phyloP scores from a whole-genome alignment of 92 coral and sea anemone genomes.

The Palythoa heliodiscus region DNA sequence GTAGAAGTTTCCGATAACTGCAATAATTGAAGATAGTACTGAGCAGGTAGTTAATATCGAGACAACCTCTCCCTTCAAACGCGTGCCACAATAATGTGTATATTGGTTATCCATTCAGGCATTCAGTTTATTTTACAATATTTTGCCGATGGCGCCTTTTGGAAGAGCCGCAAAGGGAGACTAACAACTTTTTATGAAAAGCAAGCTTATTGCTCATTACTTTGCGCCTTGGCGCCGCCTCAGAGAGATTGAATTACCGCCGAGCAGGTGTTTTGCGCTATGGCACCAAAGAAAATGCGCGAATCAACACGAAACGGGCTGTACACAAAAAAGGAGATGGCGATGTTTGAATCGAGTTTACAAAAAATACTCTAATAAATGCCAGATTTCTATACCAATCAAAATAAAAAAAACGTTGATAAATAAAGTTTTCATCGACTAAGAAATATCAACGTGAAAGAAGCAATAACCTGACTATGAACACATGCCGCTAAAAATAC shows the following conservation, averaged over 20 bases:
- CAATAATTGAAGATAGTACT: not conserved
- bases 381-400: too few relatives aligned
- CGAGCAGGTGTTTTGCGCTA: not conserved
- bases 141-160: slow-evolving; percentile 36
- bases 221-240: slow-evolving; percentile 1
- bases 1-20: slow-evolving; percentile 12
- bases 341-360: too few relatives aligned
- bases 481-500: too few relatives aligned
- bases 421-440: too few relatives aligned
- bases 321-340: too few relatives aligned
- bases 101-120: slow-evolving; percentile 8
- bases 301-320: too few relatives aligned
- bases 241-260: not conserved
- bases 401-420: too few relatives aligned
- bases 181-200: slow-evolving; percentile 17
- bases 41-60: not conserved
- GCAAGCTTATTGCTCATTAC: not conserved
- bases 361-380: too few relatives aligned
- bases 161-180: slow-evolving; percentile 11
- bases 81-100: not conserved
- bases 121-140: not conserved
- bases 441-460: too few relatives aligned
- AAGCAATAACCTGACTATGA: too few relatives aligned
- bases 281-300: too few relatives aligned
- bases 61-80: not conserved